Evolutionary conservation across 2,797 vertebrate species (phyloP), one percentile per base, ranked within the genome.

Genomic region (Tauraco hartlaubi): DNA sequence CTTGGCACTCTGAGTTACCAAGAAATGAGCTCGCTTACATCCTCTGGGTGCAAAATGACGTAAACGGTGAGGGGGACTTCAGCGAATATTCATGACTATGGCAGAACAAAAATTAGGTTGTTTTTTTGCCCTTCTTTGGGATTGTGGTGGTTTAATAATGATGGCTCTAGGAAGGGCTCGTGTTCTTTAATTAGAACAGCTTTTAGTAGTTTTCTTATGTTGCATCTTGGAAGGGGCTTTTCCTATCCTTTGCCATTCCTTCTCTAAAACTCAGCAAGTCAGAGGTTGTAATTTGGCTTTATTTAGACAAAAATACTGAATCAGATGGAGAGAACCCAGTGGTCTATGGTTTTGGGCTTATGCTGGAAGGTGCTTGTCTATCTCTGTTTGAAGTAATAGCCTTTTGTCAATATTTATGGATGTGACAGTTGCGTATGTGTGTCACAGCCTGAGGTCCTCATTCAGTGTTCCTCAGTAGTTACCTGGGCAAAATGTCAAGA

Each of bases 171-270:
- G 71, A 85, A 85, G 23, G 6, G 1, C 11, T 78, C 0, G 0
- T 8, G 10, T 87, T 92, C 77, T 94, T 91, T 90, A 69, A 88
- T 96, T 92, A 76, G 71, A 89, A 29, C 54, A 92, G 77, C 73
- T 43, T 92, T 64, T 51, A 80, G 59, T 51, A 87, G 15, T 58
- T 95, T 66, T 87, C 73, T 88, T 25, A 7, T 11, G 9, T 78
- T 77, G 9, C 12, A 7, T 77, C 69, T 85, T 89, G 59, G 63
- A 67, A 74, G 76, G 37, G 49, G 61, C 26, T 68, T 91, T 90
- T 78, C 59, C 77, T 90, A 1, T 31, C 14, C 33, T 64, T 93
- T 9, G 4, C 23, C 1, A 1, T 74, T 95, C 29, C 2, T 31
- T 69, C 54, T 85, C 15, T 67, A n/a, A 52, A 84, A 56, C 33